Evolutionary conservation across 2,888 invertebrate genomes (phyloP).

Genomic region (Acleris sparsana): DNA sequence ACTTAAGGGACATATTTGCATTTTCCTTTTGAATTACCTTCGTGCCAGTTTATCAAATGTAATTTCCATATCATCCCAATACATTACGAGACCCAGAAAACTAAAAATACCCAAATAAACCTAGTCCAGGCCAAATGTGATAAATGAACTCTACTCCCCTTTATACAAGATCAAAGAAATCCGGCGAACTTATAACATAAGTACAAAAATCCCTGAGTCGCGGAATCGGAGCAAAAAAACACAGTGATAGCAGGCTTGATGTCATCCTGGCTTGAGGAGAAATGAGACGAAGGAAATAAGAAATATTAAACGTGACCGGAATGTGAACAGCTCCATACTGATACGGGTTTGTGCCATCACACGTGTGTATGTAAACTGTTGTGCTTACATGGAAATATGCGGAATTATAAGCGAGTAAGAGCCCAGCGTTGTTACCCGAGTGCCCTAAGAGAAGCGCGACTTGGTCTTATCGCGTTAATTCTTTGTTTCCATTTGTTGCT

Average conservation of each 20-base stretch:
- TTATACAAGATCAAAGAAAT: conserved; percentile 35
- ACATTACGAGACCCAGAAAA: neutral
- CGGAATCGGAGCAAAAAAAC: conserved; percentile 60
- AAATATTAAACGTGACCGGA: conserved; percentile 81
- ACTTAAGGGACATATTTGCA: no score
- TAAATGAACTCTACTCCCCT: conserved; percentile 35
- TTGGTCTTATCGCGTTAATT: conserved; percentile 18
- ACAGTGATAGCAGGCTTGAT: conserved; percentile 63
- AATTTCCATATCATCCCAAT: neutral
- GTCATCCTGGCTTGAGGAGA: conserved; percentile 73
- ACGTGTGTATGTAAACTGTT: conserved; percentile 64
- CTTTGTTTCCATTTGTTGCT: conserved; percentile 16
- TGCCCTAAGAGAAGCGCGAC: conserved; percentile 50
- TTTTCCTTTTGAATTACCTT: no score
- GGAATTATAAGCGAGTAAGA: conserved; percentile 59
- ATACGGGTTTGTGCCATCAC: conserved; percentile 58
- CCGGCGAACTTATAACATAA: conserved; percentile 44
- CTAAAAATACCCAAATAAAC: conserved; percentile 29
- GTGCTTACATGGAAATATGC: conserved; percentile 65
- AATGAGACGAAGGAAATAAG: conserved; percentile 81
- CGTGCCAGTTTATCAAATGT: neutral
- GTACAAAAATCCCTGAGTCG: conserved; percentile 47
- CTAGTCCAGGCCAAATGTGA: conserved; percentile 32
- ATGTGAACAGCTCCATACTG: conserved; percentile 70
- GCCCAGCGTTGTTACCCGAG: conserved; percentile 46